These are phyloP conservation scores for Luperina nickerlii DNA, from an alignment of 2,888 invertebrate genomes.

Conservation along the genomic window DNA sequence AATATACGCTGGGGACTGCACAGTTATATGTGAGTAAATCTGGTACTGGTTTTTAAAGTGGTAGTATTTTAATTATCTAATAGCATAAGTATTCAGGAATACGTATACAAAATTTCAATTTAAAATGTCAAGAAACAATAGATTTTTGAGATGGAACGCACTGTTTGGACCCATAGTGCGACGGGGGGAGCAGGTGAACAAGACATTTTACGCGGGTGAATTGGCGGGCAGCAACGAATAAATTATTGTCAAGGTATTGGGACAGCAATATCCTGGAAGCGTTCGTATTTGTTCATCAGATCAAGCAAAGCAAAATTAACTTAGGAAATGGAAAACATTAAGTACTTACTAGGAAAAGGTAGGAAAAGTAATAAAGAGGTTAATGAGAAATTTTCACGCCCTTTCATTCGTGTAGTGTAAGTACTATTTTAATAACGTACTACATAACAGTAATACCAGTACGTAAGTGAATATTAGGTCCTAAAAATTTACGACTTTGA, in stretches of 20 bases:
- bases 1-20: too few species aligned
- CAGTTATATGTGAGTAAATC: too few species aligned
- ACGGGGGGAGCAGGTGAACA: too few species aligned
- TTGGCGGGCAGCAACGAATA: neutral
- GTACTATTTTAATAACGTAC: conserved; percentile 16
- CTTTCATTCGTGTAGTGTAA: neutral
- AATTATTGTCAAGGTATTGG: conserved; percentile 3
- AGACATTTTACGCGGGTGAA: neutral
- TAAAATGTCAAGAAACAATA: too few species aligned
- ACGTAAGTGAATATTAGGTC: conserved; percentile 1
- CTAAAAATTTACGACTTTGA: conserved; percentile 8
- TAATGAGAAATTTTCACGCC: conserved; percentile 33
- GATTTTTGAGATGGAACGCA: too few species aligned
- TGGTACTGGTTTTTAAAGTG: too few species aligned
- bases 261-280: neutral
- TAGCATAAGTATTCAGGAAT: too few species aligned
- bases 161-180: too few species aligned
- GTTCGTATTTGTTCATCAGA: neutral
- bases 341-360: neutral
- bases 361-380: conserved; percentile 3
- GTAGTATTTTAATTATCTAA: too few species aligned
- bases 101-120: too few species aligned
- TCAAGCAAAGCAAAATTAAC: neutral
- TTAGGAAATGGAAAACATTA: neutral
- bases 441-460: neutral